phyloP scores from a whole-genome alignment of 2,113 vertebrate species.

The Rostratula benghalensis region DNA sequence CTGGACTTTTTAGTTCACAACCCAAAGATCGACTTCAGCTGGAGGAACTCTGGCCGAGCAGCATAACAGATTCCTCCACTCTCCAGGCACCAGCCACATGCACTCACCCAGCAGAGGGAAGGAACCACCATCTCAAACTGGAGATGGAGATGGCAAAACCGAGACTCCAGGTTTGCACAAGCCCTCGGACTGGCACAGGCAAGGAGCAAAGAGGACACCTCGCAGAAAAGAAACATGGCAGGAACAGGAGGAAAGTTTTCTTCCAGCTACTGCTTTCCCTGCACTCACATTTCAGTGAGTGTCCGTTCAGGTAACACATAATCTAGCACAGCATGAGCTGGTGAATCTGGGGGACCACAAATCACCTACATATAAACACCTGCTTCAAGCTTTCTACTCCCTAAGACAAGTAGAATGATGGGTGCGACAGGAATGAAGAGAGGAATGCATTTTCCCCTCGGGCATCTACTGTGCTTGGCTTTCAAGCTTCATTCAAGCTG shows the following conservation, averaged over 20 bases:
- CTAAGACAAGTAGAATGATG: not conserved
- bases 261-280: not conserved
- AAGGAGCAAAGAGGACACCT: not conserved
- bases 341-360: not conserved
- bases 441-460: not conserved
- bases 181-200: not conserved
- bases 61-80: not conserved
- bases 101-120: not conserved
- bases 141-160: not conserved
- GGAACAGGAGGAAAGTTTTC: not conserved
- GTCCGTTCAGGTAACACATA: not conserved
- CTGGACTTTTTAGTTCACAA: not conserved
- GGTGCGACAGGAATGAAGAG: not conserved
- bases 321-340: not conserved
- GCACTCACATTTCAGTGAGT: not conserved
- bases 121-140: not conserved
- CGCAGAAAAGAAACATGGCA: accelerated
- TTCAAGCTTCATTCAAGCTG: not conserved
- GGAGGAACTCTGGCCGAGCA: not conserved
- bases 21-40: not conserved
- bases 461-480: not conserved
- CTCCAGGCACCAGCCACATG: not conserved
- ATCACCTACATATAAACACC: accelerated
- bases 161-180: not conserved
- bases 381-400: not conserved